These are phyloP conservation scores for Crepidodera aurea DNA, from an alignment of 2,888 invertebrate genomes.

Conservation along the genomic window DNA sequence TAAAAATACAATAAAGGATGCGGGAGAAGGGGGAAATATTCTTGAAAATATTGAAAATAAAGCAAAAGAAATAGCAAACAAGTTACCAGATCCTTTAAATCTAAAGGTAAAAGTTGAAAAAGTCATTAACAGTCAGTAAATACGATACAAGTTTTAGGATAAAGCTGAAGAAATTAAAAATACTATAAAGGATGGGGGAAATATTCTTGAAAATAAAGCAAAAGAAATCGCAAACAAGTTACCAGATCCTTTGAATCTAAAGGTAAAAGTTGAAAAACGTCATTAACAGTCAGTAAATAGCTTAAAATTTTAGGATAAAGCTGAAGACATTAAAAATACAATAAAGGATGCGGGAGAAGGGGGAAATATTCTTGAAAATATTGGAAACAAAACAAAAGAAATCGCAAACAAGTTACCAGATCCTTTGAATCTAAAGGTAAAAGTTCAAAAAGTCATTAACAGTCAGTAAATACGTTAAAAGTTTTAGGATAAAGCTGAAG, in stretches of 20 bases:
- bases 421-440: not conserved
- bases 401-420: not conserved
- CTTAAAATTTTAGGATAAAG: slow-evolving; percentile 6
- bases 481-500: slow-evolving; percentile 2
- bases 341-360: not conserved
- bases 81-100: slow-evolving; percentile 8
- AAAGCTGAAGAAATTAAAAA: not conserved
- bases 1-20: not conserved
- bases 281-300: not conserved
- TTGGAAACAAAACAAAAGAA: not conserved
- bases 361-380: not conserved
- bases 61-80: not conserved
- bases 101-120: slow-evolving; percentile 9
- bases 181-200: not conserved
- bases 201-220: slow-evolving; percentile 2
- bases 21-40: not conserved
- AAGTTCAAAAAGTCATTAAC: not conserved
- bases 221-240: not conserved
- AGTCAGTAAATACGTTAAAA: not conserved
- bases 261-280: not conserved
- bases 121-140: too few species aligned
- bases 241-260: slow-evolving; percentile 11
- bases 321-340: not conserved
- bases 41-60: not conserved
- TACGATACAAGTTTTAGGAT: slow-evolving; percentile 5